Evolutionary conservation across 2,113 vertebrate species (phyloP), one percentile per base, ranked within the genome.

Genomic region (Calypte anna): DNA sequence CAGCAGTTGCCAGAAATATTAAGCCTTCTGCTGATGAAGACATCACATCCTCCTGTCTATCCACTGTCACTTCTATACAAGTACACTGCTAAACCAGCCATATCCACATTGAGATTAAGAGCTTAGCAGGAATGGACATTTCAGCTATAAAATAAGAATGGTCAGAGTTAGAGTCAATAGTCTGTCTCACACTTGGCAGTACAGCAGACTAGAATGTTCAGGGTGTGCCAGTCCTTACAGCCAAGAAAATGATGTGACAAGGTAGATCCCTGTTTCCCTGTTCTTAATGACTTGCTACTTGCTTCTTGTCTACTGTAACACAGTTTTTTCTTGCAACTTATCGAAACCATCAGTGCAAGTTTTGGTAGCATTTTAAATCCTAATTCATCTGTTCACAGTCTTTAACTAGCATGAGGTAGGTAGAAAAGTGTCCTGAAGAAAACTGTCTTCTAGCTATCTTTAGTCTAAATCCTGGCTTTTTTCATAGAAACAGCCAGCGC

Each of bases 81-180:
- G 44, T 77, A 44, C 75, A 36, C 23, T 66, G 40, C 81, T 82
- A 85, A 94, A 93, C 78, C 79, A 74, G 23, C 67, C 90, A 77
- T 74, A 92, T 85, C 94, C 84, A 48, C 94, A 59, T 24, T 69
- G 91, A 97, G 95, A 93, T 95, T 93, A 97, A 94, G 59, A 91
- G 91, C 63, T 97, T 94, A 95, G 59, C 31, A 79, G 91, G 55
- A 94, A 85, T 74, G 75, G 85, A 86, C 87, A 70, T 95, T 94
- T 96, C 69, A 94, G 80, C 75, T 95, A 44, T 75, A 91, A 96
- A 94, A 96, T 87, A 96, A 94, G 68, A 87, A 63, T 82, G 79
- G 84, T 27, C 70, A 88, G 86, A 91, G 38, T 91, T 80, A 33
- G 38, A 86, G 72, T 91, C 85, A 80, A 95, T 94, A 94, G 24